Evolutionary conservation across 1,140 invertebrate species (phyloP), one percentile per base, ranked within the genome.

Genomic region (Atta colombica): DNA sequence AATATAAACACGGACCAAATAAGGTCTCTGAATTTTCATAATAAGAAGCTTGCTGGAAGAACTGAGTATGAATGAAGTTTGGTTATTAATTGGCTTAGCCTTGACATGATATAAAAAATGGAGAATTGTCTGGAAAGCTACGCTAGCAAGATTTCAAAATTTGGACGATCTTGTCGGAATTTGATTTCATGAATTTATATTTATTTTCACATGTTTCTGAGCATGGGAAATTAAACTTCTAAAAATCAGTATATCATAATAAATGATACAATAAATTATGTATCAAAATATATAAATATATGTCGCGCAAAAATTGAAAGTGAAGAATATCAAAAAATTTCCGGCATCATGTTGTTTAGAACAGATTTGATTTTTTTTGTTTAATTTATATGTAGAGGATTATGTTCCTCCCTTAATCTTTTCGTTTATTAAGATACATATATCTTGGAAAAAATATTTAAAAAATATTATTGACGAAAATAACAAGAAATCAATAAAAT

Each of bases 21-120:
- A 72, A 82, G 78, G 35, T 14, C 18, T 58, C 31, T 18, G n/a
- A 82, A 74, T 74, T 74, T 82, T 28, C 39, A 18, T 60, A 72
- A 60, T 68, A 60, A 72, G 25, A n/a, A 39, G 3, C 16, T 72
- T 8, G 21, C 35, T 71, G 31, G 16, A 71, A 55, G 25, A 28
- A 28, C 5, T 21, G 12, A 45, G 61, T 18, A 35, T 7, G 78
- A 60, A 60, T 58, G 39, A 18, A 10, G 39, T 25, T 49, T 4
- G 53, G 21, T 1, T 1, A 0, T 49, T 74, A 31, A 49, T 10
- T 39, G n/a, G 10, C 45, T 45, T 28, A 63, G 14, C 31, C 77
- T 72, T 49, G 68, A 71, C 16, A 5, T 16, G 6, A 39, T 51
- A 45, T 45, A 39, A 60, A 61, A 45, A 6, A 66, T 53, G 45